Evolutionary conservation across 2,888 invertebrate genomes (phyloP).

Genomic region (Lomographa bimaculata): DNA sequence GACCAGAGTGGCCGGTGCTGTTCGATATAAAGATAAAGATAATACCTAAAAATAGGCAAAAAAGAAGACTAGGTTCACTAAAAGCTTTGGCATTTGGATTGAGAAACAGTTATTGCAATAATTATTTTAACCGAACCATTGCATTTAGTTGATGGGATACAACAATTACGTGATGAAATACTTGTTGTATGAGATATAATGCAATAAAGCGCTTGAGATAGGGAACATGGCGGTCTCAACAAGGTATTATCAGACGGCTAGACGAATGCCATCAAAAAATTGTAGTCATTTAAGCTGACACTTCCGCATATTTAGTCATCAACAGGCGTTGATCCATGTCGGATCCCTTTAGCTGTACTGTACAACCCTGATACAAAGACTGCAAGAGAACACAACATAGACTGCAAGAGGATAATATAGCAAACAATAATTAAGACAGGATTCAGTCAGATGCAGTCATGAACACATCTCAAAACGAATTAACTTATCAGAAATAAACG

Average conservation of each 20-base stretch:
- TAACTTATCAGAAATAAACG: no score
- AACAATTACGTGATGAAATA: constrained; percentile 7
- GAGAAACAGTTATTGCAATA: constrained; percentile 6
- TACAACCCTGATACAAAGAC: no score
- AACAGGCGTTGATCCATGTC: no score
- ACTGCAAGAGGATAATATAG: no score
- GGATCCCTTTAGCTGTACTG: no score
- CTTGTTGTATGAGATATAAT: constrained; percentile 14
- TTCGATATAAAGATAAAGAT: constrained; percentile 39
- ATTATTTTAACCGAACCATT: no score
- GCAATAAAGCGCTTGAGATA: constrained; percentile 30
- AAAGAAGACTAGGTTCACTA: constrained; percentile 1
- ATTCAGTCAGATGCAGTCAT: no score
- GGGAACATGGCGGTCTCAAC: constrained; percentile 41
- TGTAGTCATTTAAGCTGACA: constrained; percentile 46
- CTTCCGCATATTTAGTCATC: constrained; percentile 67
- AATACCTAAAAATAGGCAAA: constrained; percentile 41
- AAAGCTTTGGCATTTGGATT: constrained; percentile 7
- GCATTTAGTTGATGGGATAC: background rate
- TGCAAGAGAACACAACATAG: no score
- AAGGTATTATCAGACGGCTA: constrained; percentile 50
- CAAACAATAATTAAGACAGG: no score
- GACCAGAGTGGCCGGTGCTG: constrained; percentile 49
- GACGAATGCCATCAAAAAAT: constrained; percentile 61
- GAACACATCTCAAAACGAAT: no score